Evolutionary conservation across 2,888 invertebrate genomes (phyloP).

Genomic region (Parnassius smintheus): DNA sequence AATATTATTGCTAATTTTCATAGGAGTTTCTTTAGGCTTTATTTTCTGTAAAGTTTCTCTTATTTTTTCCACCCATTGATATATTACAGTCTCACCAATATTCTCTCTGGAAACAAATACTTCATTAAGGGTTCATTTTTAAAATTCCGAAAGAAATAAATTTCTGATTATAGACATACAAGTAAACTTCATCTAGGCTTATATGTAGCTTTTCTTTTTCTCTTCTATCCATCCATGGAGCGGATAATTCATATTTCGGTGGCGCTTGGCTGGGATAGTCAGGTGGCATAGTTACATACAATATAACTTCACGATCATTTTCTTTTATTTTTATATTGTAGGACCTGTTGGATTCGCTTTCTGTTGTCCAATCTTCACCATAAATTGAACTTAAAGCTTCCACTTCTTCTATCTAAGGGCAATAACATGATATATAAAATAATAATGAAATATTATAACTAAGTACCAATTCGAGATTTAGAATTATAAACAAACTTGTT

Average conservation of each 20-base stretch:
- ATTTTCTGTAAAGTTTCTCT: slow-evolving; percentile 79
- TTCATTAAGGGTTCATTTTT: neutral
- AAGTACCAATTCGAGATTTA: neutral
- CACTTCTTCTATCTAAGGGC: slow-evolving; percentile 83
- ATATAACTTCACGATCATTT: slow-evolving; percentile 71
- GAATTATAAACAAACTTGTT: slow-evolving; percentile 34
- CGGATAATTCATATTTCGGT: slow-evolving; percentile 86
- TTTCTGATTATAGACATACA: slow-evolving; percentile 36
- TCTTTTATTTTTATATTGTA: slow-evolving; percentile 83
- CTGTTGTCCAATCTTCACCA: slow-evolving; percentile 83
- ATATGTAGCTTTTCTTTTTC: slow-evolving; percentile 79
- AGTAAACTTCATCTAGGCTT: slow-evolving; percentile 83
- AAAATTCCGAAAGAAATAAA: neutral
- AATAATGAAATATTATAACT: slow-evolving; percentile 1
- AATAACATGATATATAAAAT: neutral
- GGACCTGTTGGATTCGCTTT: slow-evolving; percentile 76
- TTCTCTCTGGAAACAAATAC: slow-evolving; percentile 77
- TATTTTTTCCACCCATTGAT: slow-evolving; percentile 88
- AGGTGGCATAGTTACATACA: slow-evolving; percentile 83
- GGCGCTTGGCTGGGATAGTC: slow-evolving; percentile 84
- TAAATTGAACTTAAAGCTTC: slow-evolving; percentile 88
- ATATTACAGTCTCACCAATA: slow-evolving; percentile 85
- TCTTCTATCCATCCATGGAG: slow-evolving; percentile 84
- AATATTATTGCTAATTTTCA: slow-evolving; percentile 32
- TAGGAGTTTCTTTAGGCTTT: slow-evolving; percentile 43